Evolutionary conservation across 1,140 invertebrate genomes (phyloP).

Genomic region (Ceratina calcarata): DNA sequence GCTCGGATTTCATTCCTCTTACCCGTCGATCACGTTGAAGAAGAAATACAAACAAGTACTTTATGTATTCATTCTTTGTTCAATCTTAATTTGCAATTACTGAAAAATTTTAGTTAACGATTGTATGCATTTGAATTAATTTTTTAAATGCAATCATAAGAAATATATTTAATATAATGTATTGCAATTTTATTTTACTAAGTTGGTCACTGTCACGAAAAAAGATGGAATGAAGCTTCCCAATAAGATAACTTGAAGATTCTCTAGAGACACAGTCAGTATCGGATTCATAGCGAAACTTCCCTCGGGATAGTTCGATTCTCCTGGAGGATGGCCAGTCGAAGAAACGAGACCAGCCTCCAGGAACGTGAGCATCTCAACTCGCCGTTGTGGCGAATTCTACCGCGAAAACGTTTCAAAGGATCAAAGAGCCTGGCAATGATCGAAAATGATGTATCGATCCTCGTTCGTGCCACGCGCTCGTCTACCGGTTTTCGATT

Average conservation of each 20-base stretch:
- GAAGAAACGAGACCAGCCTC: constrained; percentile 20
- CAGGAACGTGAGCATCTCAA: background rate
- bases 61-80: background rate
- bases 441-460: constrained; percentile 70
- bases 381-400: constrained; percentile 27
- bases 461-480: constrained; percentile 27
- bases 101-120: no score
- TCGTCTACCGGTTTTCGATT: background rate
- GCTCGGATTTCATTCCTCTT: background rate
- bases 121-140: no score
- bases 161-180: no score
- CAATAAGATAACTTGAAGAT: background rate
- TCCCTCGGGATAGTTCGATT: constrained; percentile 10
- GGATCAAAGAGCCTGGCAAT: constrained; percentile 29
- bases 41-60: background rate
- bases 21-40: background rate
- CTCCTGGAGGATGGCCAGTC: constrained; percentile 2
- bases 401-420: constrained; percentile 35
- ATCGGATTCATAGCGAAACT: background rate
- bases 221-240: background rate
- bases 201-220: background rate
- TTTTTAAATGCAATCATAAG: no score
- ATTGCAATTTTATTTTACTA: no score
- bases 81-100: no score
- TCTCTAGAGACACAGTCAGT: constrained; percentile 25